These are phyloP conservation scores for Tauraco hartlaubi DNA, from an alignment of 2,797 vertebrate species.

Conservation along the genomic window DNA sequence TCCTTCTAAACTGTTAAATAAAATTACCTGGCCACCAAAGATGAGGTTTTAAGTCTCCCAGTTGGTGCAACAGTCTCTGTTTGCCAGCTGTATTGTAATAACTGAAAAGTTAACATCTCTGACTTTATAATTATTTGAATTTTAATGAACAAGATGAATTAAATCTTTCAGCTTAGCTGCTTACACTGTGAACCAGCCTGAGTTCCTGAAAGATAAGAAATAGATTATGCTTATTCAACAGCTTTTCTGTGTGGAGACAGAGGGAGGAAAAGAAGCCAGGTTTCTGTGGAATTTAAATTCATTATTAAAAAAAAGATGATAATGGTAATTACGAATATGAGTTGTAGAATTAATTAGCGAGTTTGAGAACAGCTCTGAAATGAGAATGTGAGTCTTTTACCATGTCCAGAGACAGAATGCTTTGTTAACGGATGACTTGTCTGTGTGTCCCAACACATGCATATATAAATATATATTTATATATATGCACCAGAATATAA, in stretches of 20 bases:
- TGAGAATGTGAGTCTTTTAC: background rate
- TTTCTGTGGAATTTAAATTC: slow-evolving; percentile 66
- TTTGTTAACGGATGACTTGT: background rate
- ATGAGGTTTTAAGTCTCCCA: slow-evolving; percentile 59
- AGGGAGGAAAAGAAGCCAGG: slow-evolving; percentile 42
- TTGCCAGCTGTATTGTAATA: slow-evolving; percentile 54
- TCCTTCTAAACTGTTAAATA: slow-evolving; percentile 34
- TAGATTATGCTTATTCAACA: slow-evolving; percentile 49
- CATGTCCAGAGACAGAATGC: background rate
- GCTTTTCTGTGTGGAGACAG: slow-evolving; percentile 38
- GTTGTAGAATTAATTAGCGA: slow-evolving; percentile 52
- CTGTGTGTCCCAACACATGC: background rate
- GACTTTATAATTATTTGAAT: slow-evolving; percentile 67
- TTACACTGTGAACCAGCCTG: slow-evolving; percentile 14
- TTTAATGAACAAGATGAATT: slow-evolving; percentile 66
- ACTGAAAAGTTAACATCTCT: slow-evolving; percentile 65
- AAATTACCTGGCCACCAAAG: slow-evolving; percentile 63
- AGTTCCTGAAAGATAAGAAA: slow-evolving; percentile 61
- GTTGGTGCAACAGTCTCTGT: slow-evolving; percentile 49
- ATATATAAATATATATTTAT: background rate
- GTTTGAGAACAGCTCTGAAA: slow-evolving; percentile 22
- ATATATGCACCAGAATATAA: background rate
- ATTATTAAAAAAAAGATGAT: slow-evolving; percentile 37
- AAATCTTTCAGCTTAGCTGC: slow-evolving; percentile 65
- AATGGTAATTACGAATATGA: slow-evolving; percentile 43